Evolutionary conservation across 2,797 vertebrate species (phyloP), one percentile per base, ranked within the genome.

Genomic region (Rhinogobio ventralis): DNA sequence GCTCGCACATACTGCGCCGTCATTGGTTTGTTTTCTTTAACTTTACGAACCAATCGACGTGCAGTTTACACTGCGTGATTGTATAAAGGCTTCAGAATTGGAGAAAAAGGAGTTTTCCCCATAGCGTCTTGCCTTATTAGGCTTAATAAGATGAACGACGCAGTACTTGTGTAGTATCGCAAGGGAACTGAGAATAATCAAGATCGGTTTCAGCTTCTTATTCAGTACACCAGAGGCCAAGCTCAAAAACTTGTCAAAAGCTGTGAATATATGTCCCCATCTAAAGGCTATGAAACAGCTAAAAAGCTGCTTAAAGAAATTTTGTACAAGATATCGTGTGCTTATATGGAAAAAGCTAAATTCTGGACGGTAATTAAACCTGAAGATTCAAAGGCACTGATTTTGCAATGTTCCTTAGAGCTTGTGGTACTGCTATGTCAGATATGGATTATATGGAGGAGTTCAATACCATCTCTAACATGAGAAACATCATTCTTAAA

Each of bases 201-300:
- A 83, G 60, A 67, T 20, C 0, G 49, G 1, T 69, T 55, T 13
- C 66, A 81, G 7, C 51, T 81, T 53, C n/a, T 81, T 10, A 39
- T 81, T 53, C 66, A 55, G 11, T 68, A 68, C 28, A 79, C 62
- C 10, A 79, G 30, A 33, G 49, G 82, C 5, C 83, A 62, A 85
- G 66, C 76, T 5, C 66, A 62, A 62, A 39, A 20, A 5, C 82
- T 84, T 9, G 46, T 84, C 0, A 77, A 67, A 67, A 69, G 74
- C 7, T 67, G 64, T 67, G 30, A 36, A 9, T 36, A 67, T 15
- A 9, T 33, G 30, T 17, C 17, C 15, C 66, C 66, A 33, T 17
- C 30, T 20, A 67, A 28, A 67, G 19, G 36, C 36, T 69, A 39
- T 39, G 5, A 19, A 30, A 68, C 1, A 1, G 19, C 66, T 36